Base-by-base conservation (phyloP, 2,797 vertebrate species). In the Buphagus erythrorhynchus region DNA sequence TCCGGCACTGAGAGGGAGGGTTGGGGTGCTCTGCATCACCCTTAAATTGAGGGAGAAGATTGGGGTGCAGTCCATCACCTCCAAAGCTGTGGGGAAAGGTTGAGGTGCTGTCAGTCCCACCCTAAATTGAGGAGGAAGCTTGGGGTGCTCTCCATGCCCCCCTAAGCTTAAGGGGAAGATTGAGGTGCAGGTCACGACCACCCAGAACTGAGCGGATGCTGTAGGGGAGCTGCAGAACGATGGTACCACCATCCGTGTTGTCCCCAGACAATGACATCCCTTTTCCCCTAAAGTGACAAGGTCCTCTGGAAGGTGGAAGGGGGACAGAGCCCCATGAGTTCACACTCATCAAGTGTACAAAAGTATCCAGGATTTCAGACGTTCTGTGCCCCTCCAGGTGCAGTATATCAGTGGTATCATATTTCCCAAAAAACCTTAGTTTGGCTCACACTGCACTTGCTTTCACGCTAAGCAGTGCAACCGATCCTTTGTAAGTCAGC, bases 191-290 rank as follows among this genome's bases (percentile, higher is more conserved):
- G 3, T 25, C 10, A 8, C 6, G 4, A 3, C 1, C 25, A 1
- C 29, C 8, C 7, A 3, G 13, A 75, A 11, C 4, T 8, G 16
- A 43, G 28, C 2, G 3, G 5, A 6, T 55, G 49, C 33, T 2
- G 4, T 26, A 76, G 42, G 6, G 33, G 22, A 66, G 5, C 43
- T 12, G 0, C 25, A 33, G 48, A 46, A 28, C 4, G 5, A 4
- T 2, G 7, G 29, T 28, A 7, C 3, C 0, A 0, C 33, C 13
- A 1, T 40, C 33, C 0, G 0, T 38, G 12, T 16, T 54, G 2
- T 62, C 61, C 43, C 14, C 17, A 28, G 26, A 3, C 0, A 1
- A 5, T 2, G 22, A 12, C 3, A 31, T 49, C 45, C 29, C 49
- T 22, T 38, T n/a, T 24, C 7, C 20, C 31, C 24, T 3, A 40